These are phyloP conservation scores for Dasysyrphus albostriatus DNA, from an alignment of 2,888 invertebrate genomes.

Conservation along the genomic window DNA sequence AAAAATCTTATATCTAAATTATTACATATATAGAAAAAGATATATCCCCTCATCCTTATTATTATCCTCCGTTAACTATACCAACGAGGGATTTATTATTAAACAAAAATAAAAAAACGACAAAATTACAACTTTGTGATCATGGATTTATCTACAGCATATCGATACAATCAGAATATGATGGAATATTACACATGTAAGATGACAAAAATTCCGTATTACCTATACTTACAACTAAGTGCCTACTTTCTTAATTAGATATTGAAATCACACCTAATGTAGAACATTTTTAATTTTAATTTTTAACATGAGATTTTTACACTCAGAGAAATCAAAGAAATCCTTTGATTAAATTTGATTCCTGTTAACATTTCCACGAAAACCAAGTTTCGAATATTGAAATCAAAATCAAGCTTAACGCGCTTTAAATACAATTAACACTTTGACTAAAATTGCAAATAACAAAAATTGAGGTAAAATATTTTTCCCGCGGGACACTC, in stretches of 20 bases:
- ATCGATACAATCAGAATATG: conserved; percentile 98
- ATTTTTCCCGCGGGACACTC: too few relatives aligned
- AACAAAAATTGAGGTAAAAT: too few relatives aligned
- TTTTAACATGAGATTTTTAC: neutral
- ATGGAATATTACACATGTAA: conserved; percentile 99
- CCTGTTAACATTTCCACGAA: too few relatives aligned
- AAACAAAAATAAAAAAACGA: neutral
- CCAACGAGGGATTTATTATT: neutral
- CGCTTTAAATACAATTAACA: too few relatives aligned
- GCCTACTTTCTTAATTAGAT: neutral
- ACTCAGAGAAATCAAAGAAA: neutral
- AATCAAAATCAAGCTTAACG: too few relatives aligned
- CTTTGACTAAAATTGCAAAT: too few relatives aligned
- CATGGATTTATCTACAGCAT: conserved; percentile 96
- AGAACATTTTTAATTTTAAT: neutral
- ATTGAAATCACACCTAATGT: neutral
- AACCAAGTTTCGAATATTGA: too few relatives aligned
- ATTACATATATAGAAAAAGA: neutral
- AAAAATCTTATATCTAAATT: neutral
- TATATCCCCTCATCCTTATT: neutral
- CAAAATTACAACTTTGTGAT: conserved; percentile 22
- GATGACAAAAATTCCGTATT: neutral
- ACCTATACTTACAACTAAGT: neutral
- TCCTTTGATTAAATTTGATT: too few relatives aligned
- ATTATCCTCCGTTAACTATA: neutral